These are phyloP conservation scores for Branchellion lobata DNA, from an alignment of 2,888 invertebrate species.

Conservation along the genomic window DNA sequence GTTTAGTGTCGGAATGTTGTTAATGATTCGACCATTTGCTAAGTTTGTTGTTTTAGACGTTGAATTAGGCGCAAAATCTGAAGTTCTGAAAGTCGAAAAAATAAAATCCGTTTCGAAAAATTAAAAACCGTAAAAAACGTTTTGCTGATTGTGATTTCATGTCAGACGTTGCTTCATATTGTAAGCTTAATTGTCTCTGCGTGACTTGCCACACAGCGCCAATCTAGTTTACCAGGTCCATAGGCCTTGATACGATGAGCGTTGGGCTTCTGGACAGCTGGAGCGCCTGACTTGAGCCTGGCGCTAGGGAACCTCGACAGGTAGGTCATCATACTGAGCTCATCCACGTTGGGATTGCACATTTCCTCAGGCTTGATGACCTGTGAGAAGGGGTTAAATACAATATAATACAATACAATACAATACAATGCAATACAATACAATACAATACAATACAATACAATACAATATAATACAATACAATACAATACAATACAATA, in stretches of 20 bases:
- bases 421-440: background rate
- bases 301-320: conserved; percentile 86
- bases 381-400: conserved; percentile 63
- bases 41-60: background rate
- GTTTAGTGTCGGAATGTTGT: background rate
- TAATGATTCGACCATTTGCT: background rate
- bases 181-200: too few species aligned
- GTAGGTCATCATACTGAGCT: conserved; percentile 91
- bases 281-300: conserved; percentile 78
- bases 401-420: too few species aligned
- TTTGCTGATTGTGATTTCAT: too few species aligned
- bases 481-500: too few species aligned
- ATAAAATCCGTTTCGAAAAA: too few species aligned
- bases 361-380: conserved; percentile 85
- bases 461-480: too few species aligned
- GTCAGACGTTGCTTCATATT: too few species aligned
- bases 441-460: too few species aligned
- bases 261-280: conserved; percentile 75
- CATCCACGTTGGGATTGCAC: conserved; percentile 85
- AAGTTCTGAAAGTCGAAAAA: too few species aligned
- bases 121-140: too few species aligned
- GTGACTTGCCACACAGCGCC: too few species aligned
- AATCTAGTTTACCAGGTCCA: conserved; percentile 74
- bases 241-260: conserved; percentile 73
- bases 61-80: too few species aligned